Conservation (phyloP, 2,113 vertebrate species). For the Litocranius walleri region DNA sequence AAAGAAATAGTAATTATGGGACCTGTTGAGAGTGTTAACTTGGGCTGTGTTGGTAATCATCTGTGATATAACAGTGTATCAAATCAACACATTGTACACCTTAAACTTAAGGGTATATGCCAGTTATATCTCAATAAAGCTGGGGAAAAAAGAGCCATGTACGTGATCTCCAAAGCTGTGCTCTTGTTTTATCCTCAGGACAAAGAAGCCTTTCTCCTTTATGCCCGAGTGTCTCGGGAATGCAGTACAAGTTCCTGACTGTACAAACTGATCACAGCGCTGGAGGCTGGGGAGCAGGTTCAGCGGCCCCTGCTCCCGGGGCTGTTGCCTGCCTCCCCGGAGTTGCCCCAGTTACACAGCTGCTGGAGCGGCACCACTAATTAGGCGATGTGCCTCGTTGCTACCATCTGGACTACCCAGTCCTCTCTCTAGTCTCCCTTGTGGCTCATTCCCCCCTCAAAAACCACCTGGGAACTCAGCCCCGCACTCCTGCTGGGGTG, state of each 20-base stretch:
- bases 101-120: background rate
- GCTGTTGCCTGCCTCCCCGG: background rate
- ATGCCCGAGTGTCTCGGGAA: background rate
- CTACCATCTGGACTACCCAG: background rate
- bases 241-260: no score
- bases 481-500: background rate
- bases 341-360: background rate
- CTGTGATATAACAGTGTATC: background rate
- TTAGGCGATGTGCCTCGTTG: background rate
- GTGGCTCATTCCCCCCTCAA: background rate
- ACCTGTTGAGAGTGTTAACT: background rate
- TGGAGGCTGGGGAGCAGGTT: no score
- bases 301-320: rapidly evolving
- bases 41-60: background rate
- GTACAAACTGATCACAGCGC: background rate
- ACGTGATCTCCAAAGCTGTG: background rate
- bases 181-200: background rate
- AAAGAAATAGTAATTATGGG: background rate
- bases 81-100: background rate
- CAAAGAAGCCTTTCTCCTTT: background rate
- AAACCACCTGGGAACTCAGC: background rate
- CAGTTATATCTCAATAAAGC: no score
- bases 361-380: background rate
- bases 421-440: background rate
- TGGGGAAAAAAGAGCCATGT: background rate